Evolutionary conservation across 2,797 vertebrate genomes (phyloP).

Genomic region (Ceryle rudis): DNA sequence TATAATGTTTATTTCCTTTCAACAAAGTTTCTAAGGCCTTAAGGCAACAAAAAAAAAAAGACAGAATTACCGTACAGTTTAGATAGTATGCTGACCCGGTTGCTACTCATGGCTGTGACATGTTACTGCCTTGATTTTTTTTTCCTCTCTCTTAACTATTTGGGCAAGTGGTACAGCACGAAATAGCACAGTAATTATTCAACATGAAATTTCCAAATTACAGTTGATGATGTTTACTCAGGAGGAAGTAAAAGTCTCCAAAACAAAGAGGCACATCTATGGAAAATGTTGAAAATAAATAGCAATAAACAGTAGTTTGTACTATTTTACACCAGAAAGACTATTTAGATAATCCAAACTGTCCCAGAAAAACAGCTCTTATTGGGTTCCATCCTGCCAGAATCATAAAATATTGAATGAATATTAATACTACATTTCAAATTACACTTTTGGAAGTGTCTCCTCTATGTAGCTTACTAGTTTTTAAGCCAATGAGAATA

Average conservation of each 20-base stretch:
- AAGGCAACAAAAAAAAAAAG: neutral
- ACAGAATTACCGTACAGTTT: neutral
- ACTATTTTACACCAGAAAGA: neutral
- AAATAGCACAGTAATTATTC: neutral
- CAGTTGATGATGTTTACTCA: neutral
- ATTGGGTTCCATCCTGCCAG: neutral
- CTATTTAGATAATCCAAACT: neutral
- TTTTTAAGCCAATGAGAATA: neutral
- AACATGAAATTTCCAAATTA: neutral
- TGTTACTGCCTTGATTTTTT: neutral
- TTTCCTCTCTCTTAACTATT: neutral
- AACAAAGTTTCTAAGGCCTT: neutral
- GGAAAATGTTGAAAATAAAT: neutral
- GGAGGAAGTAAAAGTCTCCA: neutral
- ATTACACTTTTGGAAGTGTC: neutral
- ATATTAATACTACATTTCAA: neutral
- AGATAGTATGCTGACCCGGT: neutral
- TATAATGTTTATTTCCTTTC: neutral
- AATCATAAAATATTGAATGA: neutral
- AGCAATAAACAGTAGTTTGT: slow-evolving; percentile 20
- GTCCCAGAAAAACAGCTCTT: neutral
- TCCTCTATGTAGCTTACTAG: neutral
- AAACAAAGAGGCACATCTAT: neutral
- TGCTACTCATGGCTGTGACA: neutral
- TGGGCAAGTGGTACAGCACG: neutral